Evolutionary conservation across 2,113 vertebrate species (phyloP).

Genomic region (Pyxicephalus adspersus): DNA sequence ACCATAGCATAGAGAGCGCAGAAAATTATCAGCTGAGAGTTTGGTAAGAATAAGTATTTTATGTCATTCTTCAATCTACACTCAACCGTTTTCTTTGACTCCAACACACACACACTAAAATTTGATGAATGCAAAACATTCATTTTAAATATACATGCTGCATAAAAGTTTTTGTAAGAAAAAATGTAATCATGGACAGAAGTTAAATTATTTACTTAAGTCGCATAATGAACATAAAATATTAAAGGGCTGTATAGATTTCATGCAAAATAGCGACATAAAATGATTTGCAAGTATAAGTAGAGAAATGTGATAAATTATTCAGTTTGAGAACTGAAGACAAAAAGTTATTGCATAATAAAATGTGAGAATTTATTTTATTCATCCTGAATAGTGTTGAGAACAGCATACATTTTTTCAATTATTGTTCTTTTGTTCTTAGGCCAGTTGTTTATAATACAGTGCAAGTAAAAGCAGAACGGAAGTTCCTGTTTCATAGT

Average conservation of each 20-base stretch:
- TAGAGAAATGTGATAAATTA: slow-evolving; percentile 30
- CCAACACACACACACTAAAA: too few species aligned
- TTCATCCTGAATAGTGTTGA: slow-evolving; percentile 12
- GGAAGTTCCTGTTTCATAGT: too few species aligned
- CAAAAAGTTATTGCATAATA: slow-evolving; percentile 37
- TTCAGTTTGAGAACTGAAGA: slow-evolving; percentile 25
- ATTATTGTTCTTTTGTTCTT: background rate
- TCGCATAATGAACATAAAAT: background rate
- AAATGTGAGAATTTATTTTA: slow-evolving; percentile 27
- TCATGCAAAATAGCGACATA: slow-evolving; percentile 10
- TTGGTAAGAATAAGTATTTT: too few species aligned
- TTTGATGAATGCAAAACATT: too few species aligned
- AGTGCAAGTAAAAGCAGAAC: too few species aligned
- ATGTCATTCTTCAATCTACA: too few species aligned
- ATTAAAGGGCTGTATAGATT: background rate
- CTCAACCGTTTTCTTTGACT: too few species aligned
- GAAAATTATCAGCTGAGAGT: too few species aligned
- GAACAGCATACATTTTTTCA: slow-evolving; percentile 4
- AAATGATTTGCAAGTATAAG: slow-evolving; percentile 26
- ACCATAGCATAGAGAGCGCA: too few species aligned
- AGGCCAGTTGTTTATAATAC: background rate
- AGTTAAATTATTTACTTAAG: background rate
- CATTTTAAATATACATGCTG: too few species aligned
- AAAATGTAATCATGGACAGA: background rate
- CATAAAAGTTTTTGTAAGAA: background rate